Evolutionary conservation across 2,113 vertebrate species (phyloP).

Genomic region (Protobothrops flavoviridis): DNA sequence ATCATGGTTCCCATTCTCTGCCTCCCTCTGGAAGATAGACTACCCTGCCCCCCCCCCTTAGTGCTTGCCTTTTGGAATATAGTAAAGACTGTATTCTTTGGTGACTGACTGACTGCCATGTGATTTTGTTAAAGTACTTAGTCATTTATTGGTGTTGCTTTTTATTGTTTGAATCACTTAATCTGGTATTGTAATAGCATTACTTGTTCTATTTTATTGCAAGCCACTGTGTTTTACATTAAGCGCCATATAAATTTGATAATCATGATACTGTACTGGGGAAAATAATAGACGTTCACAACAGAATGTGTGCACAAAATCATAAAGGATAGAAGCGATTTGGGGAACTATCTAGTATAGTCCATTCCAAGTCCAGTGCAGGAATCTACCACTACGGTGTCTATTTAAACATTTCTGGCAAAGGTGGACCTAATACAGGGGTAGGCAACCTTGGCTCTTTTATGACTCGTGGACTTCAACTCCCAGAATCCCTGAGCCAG

Average conservation of each 20-base stretch:
- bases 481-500: too few species aligned
- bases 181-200: neutral
- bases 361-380: neutral
- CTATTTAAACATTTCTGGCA: neutral
- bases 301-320: neutral
- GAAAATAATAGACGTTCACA: neutral
- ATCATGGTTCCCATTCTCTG: neutral
- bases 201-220: neutral
- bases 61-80: neutral
- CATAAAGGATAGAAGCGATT: neutral
- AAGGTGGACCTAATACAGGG: neutral
- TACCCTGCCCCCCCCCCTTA: neutral
- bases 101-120: neutral
- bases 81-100: neutral
- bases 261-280: neutral
- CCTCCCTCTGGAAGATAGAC: neutral
- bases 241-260: neutral
- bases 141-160: neutral
- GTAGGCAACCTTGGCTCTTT: too few species aligned
- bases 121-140: neutral
- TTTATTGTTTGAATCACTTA: neutral
- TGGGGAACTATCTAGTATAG: neutral
- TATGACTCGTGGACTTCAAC: too few species aligned
- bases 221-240: neutral
- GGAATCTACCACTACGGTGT: neutral